These are phyloP conservation scores for Ctenosaura bakeri DNA, from an alignment of 2,797 vertebrate genomes.

Conservation along the genomic window DNA sequence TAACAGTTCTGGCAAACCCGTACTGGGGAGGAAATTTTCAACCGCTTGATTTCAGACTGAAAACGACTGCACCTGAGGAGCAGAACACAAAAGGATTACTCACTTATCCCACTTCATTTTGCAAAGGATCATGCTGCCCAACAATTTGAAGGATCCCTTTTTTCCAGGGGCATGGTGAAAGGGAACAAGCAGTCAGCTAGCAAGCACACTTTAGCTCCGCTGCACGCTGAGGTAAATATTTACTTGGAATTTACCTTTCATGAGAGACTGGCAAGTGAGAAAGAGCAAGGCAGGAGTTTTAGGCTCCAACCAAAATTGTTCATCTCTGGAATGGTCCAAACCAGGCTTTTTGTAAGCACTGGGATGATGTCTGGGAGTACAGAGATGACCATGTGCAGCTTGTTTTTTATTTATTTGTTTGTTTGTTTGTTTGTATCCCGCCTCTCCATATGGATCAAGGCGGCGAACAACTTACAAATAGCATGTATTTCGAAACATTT, in stretches of 20 bases:
- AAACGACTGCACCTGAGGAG: conserved; percentile 94
- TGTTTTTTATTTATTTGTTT: too few relatives aligned
- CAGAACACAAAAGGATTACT: not conserved
- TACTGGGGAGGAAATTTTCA: conserved; percentile 98
- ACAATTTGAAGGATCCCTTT: not conserved
- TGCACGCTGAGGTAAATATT: not conserved
- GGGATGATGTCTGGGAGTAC: not conserved
- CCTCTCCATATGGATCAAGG: too few relatives aligned
- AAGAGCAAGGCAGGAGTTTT: too few relatives aligned
- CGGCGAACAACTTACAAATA: too few relatives aligned
- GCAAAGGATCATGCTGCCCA: not conserved
- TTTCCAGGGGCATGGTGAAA: not conserved
- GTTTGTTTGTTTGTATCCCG: too few relatives aligned
- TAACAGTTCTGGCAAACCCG: conserved; percentile 99
- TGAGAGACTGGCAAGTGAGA: not conserved
- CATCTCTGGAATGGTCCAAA: not conserved
- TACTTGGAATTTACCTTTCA: not conserved
- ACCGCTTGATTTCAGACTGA: conserved; percentile 96
- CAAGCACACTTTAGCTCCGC: not conserved
- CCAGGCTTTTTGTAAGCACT: not conserved
- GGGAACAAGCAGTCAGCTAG: not conserved
- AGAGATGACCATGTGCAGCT: not conserved
- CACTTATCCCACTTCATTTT: not conserved
- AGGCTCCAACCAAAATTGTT: not conserved
- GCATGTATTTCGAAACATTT: too few relatives aligned